Conservation (phyloP, 2,888 invertebrate species). For the Drosophila infuscata region DNA sequence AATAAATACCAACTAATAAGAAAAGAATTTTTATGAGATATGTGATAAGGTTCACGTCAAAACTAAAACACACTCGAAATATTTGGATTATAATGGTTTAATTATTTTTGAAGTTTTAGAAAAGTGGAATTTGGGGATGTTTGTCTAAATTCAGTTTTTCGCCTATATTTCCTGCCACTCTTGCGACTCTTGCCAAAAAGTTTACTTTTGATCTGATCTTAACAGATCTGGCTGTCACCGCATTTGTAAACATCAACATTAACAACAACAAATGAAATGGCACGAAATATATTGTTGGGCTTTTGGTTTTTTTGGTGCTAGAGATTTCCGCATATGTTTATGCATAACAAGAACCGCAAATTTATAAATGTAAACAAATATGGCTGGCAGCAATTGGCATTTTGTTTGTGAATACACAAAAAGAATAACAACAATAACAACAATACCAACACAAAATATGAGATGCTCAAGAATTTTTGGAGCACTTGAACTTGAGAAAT, state of each 20-base stretch:
- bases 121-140: background rate
- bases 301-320: constrained; percentile 8
- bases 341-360: constrained; percentile 40
- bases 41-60: background rate
- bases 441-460: constrained; percentile 29
- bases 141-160: background rate
- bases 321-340: constrained; percentile 49
- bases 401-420: constrained; percentile 35
- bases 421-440: background rate
- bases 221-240: constrained; percentile 29
- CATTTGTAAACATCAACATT: constrained; percentile 29
- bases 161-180: background rate
- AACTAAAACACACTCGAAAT: background rate
- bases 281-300: constrained; percentile 17
- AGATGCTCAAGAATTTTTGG: constrained; percentile 35
- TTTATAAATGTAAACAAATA: constrained; percentile 55
- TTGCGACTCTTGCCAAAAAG: constrained; percentile 27
- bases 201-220: constrained; percentile 15
- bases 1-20: background rate
- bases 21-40: background rate
- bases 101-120: background rate
- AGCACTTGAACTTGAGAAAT: constrained; percentile 52
- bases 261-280: constrained; percentile 19
- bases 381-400: constrained; percentile 48
- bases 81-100: background rate